A percentile compares a stretch with the other conserved stretches of the same genome.
phyloP scores from a whole-genome alignment of 2,888 invertebrate genomes.

The Cephus spinipes region DNA sequence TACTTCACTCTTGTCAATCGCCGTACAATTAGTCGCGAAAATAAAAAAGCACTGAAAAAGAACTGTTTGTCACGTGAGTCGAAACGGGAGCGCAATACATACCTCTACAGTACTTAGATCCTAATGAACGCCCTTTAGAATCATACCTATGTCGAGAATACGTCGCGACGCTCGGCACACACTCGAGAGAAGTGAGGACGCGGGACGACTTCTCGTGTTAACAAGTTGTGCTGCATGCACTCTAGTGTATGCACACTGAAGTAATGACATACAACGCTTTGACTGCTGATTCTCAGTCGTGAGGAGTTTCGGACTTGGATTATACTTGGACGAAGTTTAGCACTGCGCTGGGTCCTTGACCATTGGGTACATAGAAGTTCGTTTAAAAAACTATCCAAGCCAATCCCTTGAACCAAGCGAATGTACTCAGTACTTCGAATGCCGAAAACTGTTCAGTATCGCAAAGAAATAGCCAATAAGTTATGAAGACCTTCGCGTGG shows the following conservation, averaged over 20 bases:
- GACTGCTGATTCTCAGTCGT: background rate
- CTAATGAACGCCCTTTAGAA: slow-evolving; percentile 50
- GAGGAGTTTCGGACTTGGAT: background rate
- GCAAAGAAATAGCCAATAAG: background rate
- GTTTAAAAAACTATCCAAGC: background rate
- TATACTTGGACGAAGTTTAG: background rate
- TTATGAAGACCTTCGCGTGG: background rate
- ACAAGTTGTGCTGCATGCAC: slow-evolving; percentile 24
- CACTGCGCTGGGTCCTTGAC: background rate
- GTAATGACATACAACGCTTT: background rate
- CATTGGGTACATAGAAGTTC: background rate
- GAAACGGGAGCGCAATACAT: slow-evolving; percentile 10
- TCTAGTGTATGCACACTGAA: background rate
- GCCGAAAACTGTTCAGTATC: background rate
- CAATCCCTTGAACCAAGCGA: background rate
- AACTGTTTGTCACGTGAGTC: background rate
- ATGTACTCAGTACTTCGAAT: too few species aligned
- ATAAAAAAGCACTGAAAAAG: slow-evolving; percentile 2
- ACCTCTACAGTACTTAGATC: slow-evolving; percentile 31
- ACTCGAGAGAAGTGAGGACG: slow-evolving; percentile 12
- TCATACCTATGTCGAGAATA: slow-evolving; percentile 33
- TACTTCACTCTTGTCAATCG: background rate
- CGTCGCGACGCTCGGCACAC: slow-evolving; percentile 33
- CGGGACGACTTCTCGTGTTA: slow-evolving; percentile 18
- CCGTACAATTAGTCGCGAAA: background rate